Evolutionary conservation across 2,113 vertebrate species (phyloP), one percentile per base, ranked within the genome.

Genomic region (Castor canadensis): DNA sequence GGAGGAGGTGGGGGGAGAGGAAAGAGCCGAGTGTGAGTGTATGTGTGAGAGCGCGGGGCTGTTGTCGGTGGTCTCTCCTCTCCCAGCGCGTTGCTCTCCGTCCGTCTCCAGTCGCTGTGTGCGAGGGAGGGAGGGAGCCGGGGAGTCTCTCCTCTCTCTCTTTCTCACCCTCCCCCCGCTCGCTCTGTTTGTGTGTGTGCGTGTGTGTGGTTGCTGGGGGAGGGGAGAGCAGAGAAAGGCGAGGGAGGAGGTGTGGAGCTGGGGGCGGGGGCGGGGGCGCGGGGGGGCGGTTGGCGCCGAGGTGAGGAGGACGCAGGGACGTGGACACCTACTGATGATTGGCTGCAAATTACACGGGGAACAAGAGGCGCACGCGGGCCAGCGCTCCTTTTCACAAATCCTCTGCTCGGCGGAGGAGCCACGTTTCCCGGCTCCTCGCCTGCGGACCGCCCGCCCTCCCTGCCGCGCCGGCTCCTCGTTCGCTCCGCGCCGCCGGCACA

Each of bases 291-390:
- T 98, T 98, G 98, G 98, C 98, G 99, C 98, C 98, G 99, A 98
- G 99, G 99, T 99, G 99, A 98, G 99, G 98, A 98, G 99, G 99
- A 98, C 98, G 99, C 99, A 96, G 98, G 98, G 99, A 98, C 99
- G 99, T 97, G 99, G 99, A 98, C 99, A 99, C 99, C 99, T 98
- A 98, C 99, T 98, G 99, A 98, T 98, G 99, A 99, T 99, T 99
- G 99, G 99, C 98, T 99, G 99, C 99, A 98, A 99, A 98, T 98
- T 98, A 98, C 99, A 98, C 99, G 98, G 99, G 98, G 99, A 98
- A 98, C 99, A 98, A 98, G 98, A 98, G 98, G 97, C 98, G 98
- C 98, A 97, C 98, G 97, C 98, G 98, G 97, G 96, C 97, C 97
- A 26, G 93, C 69, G 96, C 97, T 94, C 82, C 89, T 91, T 96